A percentile compares a stretch with the other conserved stretches of the same genome.
These are phyloP conservation scores for Sarcophaga rosellei DNA, from an alignment of 2,888 invertebrate genomes.

Conservation along the genomic window DNA sequence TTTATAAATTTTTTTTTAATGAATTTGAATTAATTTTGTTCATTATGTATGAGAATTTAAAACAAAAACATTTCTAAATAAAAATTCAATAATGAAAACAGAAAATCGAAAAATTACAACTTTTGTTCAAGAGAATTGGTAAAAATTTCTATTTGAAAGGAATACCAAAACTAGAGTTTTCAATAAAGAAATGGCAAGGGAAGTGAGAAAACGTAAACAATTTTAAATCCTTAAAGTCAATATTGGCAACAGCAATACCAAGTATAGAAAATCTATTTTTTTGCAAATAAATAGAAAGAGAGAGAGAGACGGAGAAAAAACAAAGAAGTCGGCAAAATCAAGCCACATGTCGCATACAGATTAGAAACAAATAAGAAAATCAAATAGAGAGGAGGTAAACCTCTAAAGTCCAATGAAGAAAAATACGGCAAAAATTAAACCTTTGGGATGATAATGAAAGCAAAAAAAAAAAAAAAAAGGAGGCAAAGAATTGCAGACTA, in stretches of 20 bases:
- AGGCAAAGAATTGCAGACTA: no score
- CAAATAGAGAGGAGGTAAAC: conserved; percentile 30
- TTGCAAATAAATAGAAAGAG: conserved; percentile 34
- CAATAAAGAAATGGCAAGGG: neutral
- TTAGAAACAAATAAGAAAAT: conserved; percentile 64
- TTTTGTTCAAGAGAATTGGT: conserved; percentile 39
- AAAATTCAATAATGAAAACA: conserved; percentile 69
- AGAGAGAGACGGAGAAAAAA: conserved; percentile 11
- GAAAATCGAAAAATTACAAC: conserved; percentile 55
- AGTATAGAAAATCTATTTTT: neutral
- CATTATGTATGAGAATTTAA: conserved; percentile 77
- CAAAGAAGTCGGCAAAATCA: conserved; percentile 37
- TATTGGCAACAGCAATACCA: conserved; percentile 37
- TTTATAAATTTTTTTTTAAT: no score
- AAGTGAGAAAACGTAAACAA: conserved; percentile 71
- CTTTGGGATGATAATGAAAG: conserved; percentile 67
- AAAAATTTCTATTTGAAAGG: conserved; percentile 50
- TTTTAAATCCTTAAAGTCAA: conserved; percentile 78
- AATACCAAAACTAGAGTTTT: neutral
- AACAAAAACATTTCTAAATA: conserved; percentile 70
- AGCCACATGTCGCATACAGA: conserved; percentile 72
- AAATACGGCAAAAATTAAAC: conserved; percentile 67
- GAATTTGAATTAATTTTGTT: neutral
- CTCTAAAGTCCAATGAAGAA: conserved; percentile 56
- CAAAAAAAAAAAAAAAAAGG: conserved; percentile 6